Conservation (phyloP, 2,797 vertebrate genomes). For the Picus viridis region DNA sequence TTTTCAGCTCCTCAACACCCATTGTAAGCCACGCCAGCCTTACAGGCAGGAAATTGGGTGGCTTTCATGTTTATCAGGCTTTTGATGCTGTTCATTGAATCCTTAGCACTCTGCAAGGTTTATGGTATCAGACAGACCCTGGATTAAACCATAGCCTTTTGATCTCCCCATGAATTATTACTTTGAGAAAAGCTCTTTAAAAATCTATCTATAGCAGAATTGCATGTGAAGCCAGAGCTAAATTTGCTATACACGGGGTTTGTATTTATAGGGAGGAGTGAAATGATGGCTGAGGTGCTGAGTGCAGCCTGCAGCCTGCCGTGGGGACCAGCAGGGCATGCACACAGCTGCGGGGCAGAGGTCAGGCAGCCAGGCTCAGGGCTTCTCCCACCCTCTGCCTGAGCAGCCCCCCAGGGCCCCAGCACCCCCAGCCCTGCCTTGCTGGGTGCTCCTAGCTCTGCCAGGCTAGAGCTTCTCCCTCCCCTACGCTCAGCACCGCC, state of each 20-base stretch:
- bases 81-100: conserved; percentile 35
- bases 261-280: conserved; percentile 11
- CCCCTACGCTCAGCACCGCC: not conserved
- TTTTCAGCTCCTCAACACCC: not conserved
- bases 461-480: not conserved
- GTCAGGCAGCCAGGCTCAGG: not conserved
- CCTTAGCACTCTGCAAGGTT: conserved; percentile 25
- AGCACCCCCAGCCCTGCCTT: not conserved
- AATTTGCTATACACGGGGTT: not conserved
- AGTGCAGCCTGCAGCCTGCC: not conserved
- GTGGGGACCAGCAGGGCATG: not conserved
- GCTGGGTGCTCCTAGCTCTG: not conserved
- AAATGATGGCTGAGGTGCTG: not conserved
- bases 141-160: conserved; percentile 51
- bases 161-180: conserved; percentile 57
- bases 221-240: conserved; percentile 15
- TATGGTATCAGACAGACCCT: conserved; percentile 10
- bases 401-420: not conserved
- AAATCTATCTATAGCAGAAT: conserved; percentile 34
- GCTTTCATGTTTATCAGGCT: conserved; percentile 16
- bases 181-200: conserved; percentile 52
- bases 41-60: not conserved
- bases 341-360: rapidly evolving
- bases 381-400: not conserved
- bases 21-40: not conserved